Evolutionary conservation across 2,113 vertebrate species (phyloP), one percentile per base, ranked within the genome.

Genomic region (Aptenodytes forsteri): DNA sequence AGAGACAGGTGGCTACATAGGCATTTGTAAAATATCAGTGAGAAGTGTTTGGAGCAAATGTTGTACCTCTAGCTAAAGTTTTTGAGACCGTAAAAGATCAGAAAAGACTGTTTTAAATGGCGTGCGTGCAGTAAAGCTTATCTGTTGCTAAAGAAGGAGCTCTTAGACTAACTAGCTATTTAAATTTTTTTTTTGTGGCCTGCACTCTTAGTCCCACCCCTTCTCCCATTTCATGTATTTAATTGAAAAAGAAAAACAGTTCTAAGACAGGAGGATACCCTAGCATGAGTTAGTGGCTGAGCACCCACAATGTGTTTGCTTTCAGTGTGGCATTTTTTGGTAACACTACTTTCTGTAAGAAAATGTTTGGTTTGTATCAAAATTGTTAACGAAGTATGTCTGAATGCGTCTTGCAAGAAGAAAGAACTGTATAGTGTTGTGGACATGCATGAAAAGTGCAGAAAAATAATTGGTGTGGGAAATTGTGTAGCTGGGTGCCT

Each of bases 391-490:
- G 6, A 36, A 83, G 49, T 65, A 9, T 34, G 46, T 93, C 76
- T 87, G 83, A 44, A 25, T 58, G 49, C 56, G 54, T 40, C 67
- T 85, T 91, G 8, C 14, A 67, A 42, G 77, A 76, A 73, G 64
- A 88, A 76, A 73, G 64, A 85, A 3, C 47, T 46, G 78, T 88
- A 5, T 22, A 62, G 85, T 22, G 40, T 13, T 55, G 55, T 83
- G 83, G 92, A 77, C 64, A 49, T 89, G 64, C 89, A 58, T 88
- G 89, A 87, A 36, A 92, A 96, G 70, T 81, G 76, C 70, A 80
- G 90, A 71, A 49, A 89, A 97, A 88, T 98, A 98, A 98, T 97
- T 96, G 95, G 82, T 95, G 79, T 97, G 96, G 96, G 96, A 97
- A 97, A 95, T 96, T 50, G 16, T 97, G 92, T 89, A 95, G 91